Conservation (phyloP, 2,797 vertebrate species). For the Urosaurus nigricauda region DNA sequence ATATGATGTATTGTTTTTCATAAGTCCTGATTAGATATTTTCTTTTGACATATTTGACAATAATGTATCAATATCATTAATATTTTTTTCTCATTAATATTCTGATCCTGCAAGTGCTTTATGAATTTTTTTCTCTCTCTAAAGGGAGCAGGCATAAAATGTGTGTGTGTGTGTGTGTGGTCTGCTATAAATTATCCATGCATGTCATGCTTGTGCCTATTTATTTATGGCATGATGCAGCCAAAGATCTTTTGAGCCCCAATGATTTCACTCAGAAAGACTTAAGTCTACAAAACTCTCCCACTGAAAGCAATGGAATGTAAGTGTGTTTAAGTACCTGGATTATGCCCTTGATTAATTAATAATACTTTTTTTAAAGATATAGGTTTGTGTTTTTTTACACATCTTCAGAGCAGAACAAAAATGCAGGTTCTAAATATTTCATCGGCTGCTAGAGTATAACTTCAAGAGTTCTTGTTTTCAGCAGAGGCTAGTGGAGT, state of each 20-base stretch:
- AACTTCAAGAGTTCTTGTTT: conserved; percentile 33
- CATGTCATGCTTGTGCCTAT: conserved; percentile 2
- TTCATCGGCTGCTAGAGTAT: conserved; percentile 29
- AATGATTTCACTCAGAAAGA: background rate
- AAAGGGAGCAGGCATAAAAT: conserved; percentile 9
- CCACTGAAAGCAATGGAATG: background rate
- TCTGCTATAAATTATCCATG: conserved; percentile 17
- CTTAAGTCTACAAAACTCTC: background rate
- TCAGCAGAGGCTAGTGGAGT: conserved; percentile 34
- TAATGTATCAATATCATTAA: conserved; percentile 26
- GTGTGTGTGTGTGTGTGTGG: background rate
- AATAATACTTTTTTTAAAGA: background rate
- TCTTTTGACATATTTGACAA: conserved; percentile 57
- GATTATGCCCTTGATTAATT: background rate
- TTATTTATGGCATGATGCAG: background rate
- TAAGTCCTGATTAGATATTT: conserved; percentile 59
- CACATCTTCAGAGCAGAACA: conserved; percentile 7
- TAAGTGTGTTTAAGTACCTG: background rate
- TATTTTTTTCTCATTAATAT: background rate
- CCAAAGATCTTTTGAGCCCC: background rate
- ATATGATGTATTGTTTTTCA: conserved; percentile 59
- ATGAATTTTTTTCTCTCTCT: conserved; percentile 16
- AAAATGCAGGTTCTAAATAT: conserved; percentile 35
- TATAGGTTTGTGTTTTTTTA: background rate
- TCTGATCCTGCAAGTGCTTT: background rate